phyloP scores from a whole-genome alignment of 2,797 vertebrate genomes.

The Labroides dimidiatus region DNA sequence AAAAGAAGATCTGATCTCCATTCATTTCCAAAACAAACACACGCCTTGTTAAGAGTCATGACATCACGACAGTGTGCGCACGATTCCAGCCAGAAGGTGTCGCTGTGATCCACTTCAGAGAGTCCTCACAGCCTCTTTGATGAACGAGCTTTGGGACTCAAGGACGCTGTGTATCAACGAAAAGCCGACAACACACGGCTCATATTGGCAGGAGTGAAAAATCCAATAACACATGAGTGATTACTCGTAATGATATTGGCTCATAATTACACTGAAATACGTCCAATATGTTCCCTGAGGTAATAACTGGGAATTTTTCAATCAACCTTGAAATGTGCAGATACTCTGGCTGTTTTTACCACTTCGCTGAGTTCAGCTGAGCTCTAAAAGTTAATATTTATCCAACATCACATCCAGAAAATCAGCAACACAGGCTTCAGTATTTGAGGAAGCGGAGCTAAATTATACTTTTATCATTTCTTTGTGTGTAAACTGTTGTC shows the following conservation, averaged over 20 bases:
- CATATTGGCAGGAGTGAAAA: not conserved
- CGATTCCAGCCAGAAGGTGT: too few relatives aligned
- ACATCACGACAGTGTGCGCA: too few relatives aligned
- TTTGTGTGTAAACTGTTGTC: not conserved
- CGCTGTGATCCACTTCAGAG: too few relatives aligned
- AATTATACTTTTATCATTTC: constrained; percentile 21
- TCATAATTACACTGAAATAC: constrained; percentile 5
- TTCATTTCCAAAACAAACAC: too few relatives aligned
- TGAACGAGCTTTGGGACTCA: too few relatives aligned
- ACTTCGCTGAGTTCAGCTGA: too few relatives aligned
- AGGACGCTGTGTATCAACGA: too few relatives aligned
- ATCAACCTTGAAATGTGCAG: not conserved
- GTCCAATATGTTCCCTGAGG: not conserved
- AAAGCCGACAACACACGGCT: not conserved
- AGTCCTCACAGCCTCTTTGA: too few relatives aligned
- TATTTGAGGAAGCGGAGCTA: not conserved
- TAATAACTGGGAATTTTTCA: not conserved
- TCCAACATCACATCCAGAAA: not conserved
- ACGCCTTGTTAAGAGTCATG: too few relatives aligned
- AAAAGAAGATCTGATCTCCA: too few relatives aligned
- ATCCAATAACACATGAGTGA: not conserved
- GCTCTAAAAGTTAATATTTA: not conserved
- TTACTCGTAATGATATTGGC: not conserved
- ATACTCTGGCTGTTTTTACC: too few relatives aligned
- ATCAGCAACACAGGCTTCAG: not conserved